Conservation (phyloP, 2,113 vertebrate genomes). For the Athene noctua region DNA sequence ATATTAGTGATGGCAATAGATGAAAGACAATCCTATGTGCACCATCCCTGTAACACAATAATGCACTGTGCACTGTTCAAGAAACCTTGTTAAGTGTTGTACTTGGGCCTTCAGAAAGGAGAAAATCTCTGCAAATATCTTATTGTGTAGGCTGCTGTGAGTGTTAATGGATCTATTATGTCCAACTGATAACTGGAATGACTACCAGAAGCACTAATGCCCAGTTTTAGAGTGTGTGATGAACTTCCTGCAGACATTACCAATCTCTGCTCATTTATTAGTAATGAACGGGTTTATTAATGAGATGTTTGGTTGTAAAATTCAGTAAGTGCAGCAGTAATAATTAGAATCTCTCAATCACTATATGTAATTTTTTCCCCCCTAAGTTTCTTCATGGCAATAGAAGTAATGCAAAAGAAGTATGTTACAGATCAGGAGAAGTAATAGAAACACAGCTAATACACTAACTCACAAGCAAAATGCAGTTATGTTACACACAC, state of each 20-base stretch:
- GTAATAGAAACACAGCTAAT: background rate
- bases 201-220: background rate
- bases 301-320: background rate
- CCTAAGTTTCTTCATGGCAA: background rate
- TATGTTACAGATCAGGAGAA: background rate
- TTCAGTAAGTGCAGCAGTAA: background rate
- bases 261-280: background rate
- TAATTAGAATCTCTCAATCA: background rate
- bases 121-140: background rate
- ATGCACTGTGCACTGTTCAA: background rate
- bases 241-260: background rate
- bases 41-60: background rate
- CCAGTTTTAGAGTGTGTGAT: accelerated
- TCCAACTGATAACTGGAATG: background rate
- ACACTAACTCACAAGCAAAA: background rate
- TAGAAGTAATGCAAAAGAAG: background rate
- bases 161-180: background rate
- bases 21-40: background rate
- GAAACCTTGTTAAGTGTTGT: background rate
- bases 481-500: background rate
- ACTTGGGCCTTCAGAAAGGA: background rate
- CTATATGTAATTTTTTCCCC: background rate
- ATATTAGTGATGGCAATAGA: accelerated
- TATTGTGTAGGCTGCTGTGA: background rate
- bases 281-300: background rate